These are phyloP conservation scores for Tuberolachnus salignus DNA, from an alignment of 2,888 invertebrate genomes.

Conservation along the genomic window DNA sequence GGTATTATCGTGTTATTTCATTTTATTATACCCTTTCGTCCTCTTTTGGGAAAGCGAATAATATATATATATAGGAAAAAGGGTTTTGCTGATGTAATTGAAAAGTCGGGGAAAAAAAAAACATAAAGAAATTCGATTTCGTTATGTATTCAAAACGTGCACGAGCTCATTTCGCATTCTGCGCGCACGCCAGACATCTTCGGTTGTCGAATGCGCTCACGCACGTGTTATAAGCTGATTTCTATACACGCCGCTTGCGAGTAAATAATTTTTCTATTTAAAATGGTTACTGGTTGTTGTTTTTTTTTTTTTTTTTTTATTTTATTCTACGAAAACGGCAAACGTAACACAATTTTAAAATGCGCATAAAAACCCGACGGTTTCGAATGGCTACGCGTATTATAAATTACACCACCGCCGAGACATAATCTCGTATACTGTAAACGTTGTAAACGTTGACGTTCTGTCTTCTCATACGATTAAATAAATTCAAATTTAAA, in stretches of 20 bases:
- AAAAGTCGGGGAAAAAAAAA: conserved; percentile 41
- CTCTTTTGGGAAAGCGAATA: neutral
- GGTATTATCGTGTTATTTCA: neutral
- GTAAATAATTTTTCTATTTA: conserved; percentile 46
- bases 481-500: no score
- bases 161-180: conserved; percentile 43
- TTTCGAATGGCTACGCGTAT: neutral
- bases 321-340: neutral
- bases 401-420: no score
- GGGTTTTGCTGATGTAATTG: conserved; percentile 55
- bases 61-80: neutral
- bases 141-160: conserved; percentile 56
- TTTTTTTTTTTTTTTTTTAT: neutral
- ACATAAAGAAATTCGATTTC: conserved; percentile 55
- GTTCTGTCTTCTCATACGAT: no score
- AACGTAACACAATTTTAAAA: neutral
- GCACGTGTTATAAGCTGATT: conserved; percentile 53
- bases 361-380: neutral
- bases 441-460: no score
- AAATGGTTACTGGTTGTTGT: conserved; percentile 13
- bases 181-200: conserved; percentile 48
- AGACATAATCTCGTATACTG: no score
- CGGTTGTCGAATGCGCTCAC: conserved; percentile 47
- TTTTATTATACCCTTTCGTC: neutral
- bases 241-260: conserved; percentile 25